A percentile compares a stretch with the other conserved stretches of the same genome.
Evolutionary conservation across 2,797 vertebrate genomes (phyloP).

Genomic region (Emydoidea blandingii): DNA sequence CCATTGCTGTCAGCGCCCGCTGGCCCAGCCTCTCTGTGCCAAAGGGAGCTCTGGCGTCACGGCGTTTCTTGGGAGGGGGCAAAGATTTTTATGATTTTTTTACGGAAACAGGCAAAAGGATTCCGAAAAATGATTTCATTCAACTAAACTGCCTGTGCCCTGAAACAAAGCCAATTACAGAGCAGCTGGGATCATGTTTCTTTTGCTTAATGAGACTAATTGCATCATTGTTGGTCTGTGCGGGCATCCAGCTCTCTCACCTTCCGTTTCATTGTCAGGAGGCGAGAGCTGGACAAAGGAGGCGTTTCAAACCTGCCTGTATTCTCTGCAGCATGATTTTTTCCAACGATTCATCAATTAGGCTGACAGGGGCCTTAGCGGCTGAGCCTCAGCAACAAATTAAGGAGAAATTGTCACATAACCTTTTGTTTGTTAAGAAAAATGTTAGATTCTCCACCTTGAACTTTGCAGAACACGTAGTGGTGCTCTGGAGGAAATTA

Average conservation of each 20-base stretch:
- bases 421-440: neutral
- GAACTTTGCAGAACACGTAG: neutral
- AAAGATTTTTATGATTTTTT: neutral
- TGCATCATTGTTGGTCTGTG: neutral
- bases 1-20: too few species aligned
- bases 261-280: neutral
- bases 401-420: neutral
- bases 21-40: fast-evolving
- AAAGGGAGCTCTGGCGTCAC: neutral
- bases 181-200: neutral
- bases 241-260: neutral
- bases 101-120: neutral
- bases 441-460: neutral
- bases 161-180: neutral
- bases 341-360: neutral
- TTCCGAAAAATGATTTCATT: fast-evolving
- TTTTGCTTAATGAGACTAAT: neutral
- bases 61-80: neutral
- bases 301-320: neutral
- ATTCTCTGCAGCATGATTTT: neutral
- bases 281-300: neutral
- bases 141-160: neutral
- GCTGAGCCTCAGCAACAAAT: neutral
- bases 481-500: neutral
- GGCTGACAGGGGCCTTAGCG: neutral